Conservation (phyloP, 2,888 invertebrate genomes). For the Caenorhabditis japonica region DNA sequence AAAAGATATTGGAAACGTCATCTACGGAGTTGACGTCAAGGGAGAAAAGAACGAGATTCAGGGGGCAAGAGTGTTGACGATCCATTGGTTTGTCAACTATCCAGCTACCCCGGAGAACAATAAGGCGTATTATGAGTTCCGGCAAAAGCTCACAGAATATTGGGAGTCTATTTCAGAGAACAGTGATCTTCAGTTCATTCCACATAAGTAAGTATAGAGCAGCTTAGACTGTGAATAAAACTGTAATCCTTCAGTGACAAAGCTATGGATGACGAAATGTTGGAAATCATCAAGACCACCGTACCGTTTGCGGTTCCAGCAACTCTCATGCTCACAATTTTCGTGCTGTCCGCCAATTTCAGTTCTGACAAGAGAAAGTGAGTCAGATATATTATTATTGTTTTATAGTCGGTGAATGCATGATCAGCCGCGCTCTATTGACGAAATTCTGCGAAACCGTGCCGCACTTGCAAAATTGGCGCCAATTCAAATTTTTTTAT, state of each 20-base stretch:
- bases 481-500: too few relatives aligned
- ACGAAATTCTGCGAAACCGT: too few relatives aligned
- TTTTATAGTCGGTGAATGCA: too few relatives aligned
- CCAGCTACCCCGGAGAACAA: slow-evolving; percentile 65
- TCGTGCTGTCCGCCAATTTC: slow-evolving; percentile 73
- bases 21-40: slow-evolving; percentile 76
- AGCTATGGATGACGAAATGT: slow-evolving; percentile 77
- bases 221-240: neutral
- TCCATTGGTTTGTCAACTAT: slow-evolving; percentile 75
- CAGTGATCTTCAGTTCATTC: slow-evolving; percentile 73
- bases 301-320: slow-evolving; percentile 76
- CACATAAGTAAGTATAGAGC: slow-evolving; percentile 76
- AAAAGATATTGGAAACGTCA: slow-evolving; percentile 76
- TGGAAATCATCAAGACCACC: slow-evolving; percentile 74
- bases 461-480: too few relatives aligned
- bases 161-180: slow-evolving; percentile 71
- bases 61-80: slow-evolving; percentile 75
- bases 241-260: slow-evolving; percentile 67
- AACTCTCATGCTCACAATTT: slow-evolving; percentile 72
- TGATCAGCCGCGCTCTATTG: too few relatives aligned
- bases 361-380: slow-evolving; percentile 53
- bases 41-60: slow-evolving; percentile 76
- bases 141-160: slow-evolving; percentile 70
- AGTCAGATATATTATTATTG: neutral
- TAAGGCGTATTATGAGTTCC: slow-evolving; percentile 68